Percentiles rank a stretch among this genome's conserved stretches.
Evolutionary conservation across 2,888 invertebrate species (phyloP).

Genomic region (Anarsia innoxiella): DNA sequence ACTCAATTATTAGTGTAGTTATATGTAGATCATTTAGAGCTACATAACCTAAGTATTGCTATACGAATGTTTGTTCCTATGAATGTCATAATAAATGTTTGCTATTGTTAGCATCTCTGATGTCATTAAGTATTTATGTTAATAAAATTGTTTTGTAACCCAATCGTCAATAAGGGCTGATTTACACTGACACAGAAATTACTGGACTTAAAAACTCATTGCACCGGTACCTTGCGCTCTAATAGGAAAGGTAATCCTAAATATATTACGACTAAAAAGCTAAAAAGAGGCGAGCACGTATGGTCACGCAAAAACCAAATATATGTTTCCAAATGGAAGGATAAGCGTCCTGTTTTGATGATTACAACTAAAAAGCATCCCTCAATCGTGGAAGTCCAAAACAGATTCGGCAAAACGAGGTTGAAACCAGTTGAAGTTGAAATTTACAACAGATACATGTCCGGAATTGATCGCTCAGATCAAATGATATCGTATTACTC

Average conservation of each 20-base stretch:
- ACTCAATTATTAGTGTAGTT: too few relatives aligned
- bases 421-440: constrained; percentile 16
- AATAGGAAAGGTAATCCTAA: constrained; percentile 18
- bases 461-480: constrained; percentile 15
- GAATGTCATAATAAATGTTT: too few relatives aligned
- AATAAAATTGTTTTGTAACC: too few relatives aligned
- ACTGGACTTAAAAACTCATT: constrained; percentile 12
- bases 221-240: constrained; percentile 15
- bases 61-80: too few relatives aligned
- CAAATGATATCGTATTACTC: constrained; percentile 18
- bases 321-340: constrained; percentile 16
- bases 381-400: constrained; percentile 8
- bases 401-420: constrained; percentile 10
- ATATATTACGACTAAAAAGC: constrained; percentile 9
- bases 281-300: constrained; percentile 18
- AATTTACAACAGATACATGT: constrained; percentile 15
- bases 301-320: constrained; percentile 16
- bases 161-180: too few relatives aligned
- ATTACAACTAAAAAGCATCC: constrained; percentile 17
- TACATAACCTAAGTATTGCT: too few relatives aligned
- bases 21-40: too few relatives aligned
- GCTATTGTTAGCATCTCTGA: too few relatives aligned
- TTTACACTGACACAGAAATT: constrained; percentile 14
- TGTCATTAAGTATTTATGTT: too few relatives aligned
- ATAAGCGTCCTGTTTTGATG: constrained; percentile 15